These are phyloP conservation scores for Tetraodon nigroviridis DNA, from an alignment of 2,113 vertebrate species.

Conservation along the genomic window DNA sequence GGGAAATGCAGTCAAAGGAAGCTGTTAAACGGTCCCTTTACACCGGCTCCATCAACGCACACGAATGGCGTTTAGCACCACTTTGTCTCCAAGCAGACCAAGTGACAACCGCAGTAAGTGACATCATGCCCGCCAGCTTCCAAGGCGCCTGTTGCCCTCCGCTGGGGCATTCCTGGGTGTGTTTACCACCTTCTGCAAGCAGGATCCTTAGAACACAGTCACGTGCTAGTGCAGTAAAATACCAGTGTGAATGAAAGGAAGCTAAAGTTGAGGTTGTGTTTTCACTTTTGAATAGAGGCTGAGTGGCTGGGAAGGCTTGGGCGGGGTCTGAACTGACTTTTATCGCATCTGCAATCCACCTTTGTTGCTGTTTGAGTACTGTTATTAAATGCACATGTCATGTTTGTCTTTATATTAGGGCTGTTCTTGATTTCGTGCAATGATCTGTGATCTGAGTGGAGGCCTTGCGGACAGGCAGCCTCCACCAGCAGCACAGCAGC, in stretches of 20 bases:
- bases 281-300: slow-evolving; percentile 26
- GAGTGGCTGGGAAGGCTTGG: neutral
- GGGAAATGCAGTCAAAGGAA: slow-evolving; percentile 47
- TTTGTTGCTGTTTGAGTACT: neutral
- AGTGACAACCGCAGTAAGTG: slow-evolving; percentile 53
- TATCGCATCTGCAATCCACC: no score
- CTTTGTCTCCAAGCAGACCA: slow-evolving; percentile 45
- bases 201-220: slow-evolving; percentile 49
- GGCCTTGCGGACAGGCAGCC: slow-evolving; percentile 4
- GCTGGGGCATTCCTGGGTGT: slow-evolving; percentile 48
- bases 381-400: slow-evolving; percentile 38
- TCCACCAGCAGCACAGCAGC: slow-evolving; percentile 13
- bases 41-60: slow-evolving; percentile 46
- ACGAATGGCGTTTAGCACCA: slow-evolving; percentile 46
- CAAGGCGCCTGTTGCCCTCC: slow-evolving; percentile 38
- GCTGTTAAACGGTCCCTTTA: slow-evolving; percentile 45
- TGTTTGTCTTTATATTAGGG: slow-evolving; percentile 9
- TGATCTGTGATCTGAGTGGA: neutral
- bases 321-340: no score
- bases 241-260: slow-evolving; percentile 40
- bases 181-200: slow-evolving; percentile 47
- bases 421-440: slow-evolving; percentile 41
- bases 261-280: slow-evolving; percentile 35
- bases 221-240: slow-evolving; percentile 43
- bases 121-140: slow-evolving; percentile 59